Evolutionary conservation across 2,797 vertebrate species (phyloP).

Genomic region (Nyctibius grandis): DNA sequence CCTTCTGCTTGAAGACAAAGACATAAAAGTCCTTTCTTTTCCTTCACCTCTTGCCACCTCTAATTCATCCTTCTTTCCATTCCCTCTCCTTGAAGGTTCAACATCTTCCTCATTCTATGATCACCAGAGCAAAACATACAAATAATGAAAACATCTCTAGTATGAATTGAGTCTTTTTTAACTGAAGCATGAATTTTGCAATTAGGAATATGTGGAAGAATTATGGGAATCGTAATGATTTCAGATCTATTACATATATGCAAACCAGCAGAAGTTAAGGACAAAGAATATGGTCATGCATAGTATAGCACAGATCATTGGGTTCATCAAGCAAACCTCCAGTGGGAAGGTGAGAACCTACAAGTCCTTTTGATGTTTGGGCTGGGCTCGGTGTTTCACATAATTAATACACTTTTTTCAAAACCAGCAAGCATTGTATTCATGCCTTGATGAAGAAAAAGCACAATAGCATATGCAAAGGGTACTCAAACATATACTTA

Average conservation of each 20-base stretch:
- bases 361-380: slow-evolving; percentile 30
- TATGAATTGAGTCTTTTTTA: not conserved
- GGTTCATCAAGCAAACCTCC: not conserved
- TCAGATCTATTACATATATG: not conserved
- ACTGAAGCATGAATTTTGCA: not conserved
- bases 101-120: not conserved
- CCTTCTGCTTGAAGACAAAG: not conserved
- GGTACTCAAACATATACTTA: not conserved
- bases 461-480: not conserved
- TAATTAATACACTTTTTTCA: slow-evolving; percentile 7
- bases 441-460: not conserved
- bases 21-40: not conserved
- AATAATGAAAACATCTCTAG: not conserved
- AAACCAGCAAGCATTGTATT: not conserved
- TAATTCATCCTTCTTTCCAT: not conserved
- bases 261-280: not conserved
- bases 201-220: not conserved
- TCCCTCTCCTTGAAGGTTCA: not conserved
- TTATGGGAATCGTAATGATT: not conserved
- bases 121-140: not conserved
- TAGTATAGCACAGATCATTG: not conserved
- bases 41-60: not conserved
- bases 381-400: not conserved
- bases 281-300: not conserved
- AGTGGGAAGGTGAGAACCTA: not conserved